Percentiles rank a stretch among this genome's conserved stretches.
Conservation (phyloP, 2,888 invertebrate genomes). For the Elegia similella region DNA sequence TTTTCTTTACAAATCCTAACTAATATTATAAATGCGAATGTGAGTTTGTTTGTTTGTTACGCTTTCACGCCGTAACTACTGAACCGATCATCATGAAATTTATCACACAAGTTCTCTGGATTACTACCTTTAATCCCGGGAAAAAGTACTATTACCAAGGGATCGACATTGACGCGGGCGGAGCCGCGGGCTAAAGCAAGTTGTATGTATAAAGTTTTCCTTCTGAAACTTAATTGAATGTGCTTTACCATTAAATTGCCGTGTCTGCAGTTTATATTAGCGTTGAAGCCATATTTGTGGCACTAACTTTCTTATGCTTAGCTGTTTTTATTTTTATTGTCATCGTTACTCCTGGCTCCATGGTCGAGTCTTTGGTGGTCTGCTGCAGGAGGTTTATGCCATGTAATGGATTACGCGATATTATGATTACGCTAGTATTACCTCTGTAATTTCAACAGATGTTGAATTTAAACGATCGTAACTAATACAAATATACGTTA, state of each 20-base stretch:
- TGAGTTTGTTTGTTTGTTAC: too few relatives aligned
- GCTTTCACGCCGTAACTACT: too few relatives aligned
- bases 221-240: constrained; percentile 1
- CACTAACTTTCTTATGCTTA: neutral
- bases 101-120: too few relatives aligned
- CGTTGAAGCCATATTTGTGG: constrained; percentile 7
- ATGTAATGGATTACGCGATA: neutral
- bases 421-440: constrained; percentile 6
- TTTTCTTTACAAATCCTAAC: too few relatives aligned
- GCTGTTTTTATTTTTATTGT: constrained; percentile 15
- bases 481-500: constrained; percentile 3
- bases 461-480: constrained; percentile 4
- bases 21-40: too few relatives aligned
- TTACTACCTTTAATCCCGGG: too few relatives aligned
- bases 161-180: too few relatives aligned
- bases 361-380: constrained; percentile 11
- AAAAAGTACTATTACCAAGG: too few relatives aligned
- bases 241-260: constrained; percentile 8
- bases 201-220: too few relatives aligned
- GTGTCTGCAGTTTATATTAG: constrained; percentile 6
- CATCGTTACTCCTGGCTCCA: constrained; percentile 10
- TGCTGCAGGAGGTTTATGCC: neutral
- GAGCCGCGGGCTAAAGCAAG: too few relatives aligned
- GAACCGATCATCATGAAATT: too few relatives aligned
- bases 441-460: constrained; percentile 8